Evolutionary conservation across 2,888 invertebrate genomes (phyloP), one percentile per base, ranked within the genome.

Genomic region (Pristionchus fissidentatus): DNA sequence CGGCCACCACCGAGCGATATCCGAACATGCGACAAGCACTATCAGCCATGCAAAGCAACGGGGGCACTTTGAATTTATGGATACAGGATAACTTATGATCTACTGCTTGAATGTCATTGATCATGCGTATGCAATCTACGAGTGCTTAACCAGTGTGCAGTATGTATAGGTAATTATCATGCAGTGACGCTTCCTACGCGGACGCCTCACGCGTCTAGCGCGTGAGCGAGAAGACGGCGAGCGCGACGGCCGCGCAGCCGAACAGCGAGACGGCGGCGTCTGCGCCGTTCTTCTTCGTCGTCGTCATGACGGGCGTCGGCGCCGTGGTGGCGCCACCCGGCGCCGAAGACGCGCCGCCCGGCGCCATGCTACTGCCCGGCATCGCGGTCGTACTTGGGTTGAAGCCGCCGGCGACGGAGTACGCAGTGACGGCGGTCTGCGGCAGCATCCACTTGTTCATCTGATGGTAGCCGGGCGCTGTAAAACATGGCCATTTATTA

Each of bases 381-480:
- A 1, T 35, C 60, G n/a, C 70, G 41, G n/a, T 35, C 55, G 79
- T 79, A 79, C 79, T 79, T 41, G 79, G 79, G 43, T 55, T 57
- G 77, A 77, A 77, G 77, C 77, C 77, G 46, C 55, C 62, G 43
- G 66, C 35, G 0, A 75, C 41, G 26, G 49, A 35, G 81, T 84
- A 85, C 38, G 80, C 79, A 7, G 70, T 8, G 32, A 85, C 46
- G 46, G 83, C 85, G 1, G 84, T 85, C n/a, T 82, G 83, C 15
- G 85, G 85, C 52, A 85, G 52, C 49, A 85, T 77, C 75, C 70
- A 83, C 29, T 60, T 80, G 70, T 84, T 81, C 35, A 75, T 29
- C 46, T 70, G 29, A 62, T 85, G 85, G 66, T 84, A 85, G 19
- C 62, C 55, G 32, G 80, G 35, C 10, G 43, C 85, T 85, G 60